phyloP scores from a whole-genome alignment of 2,797 vertebrate genomes.

The Macroramphosus scolopax region DNA sequence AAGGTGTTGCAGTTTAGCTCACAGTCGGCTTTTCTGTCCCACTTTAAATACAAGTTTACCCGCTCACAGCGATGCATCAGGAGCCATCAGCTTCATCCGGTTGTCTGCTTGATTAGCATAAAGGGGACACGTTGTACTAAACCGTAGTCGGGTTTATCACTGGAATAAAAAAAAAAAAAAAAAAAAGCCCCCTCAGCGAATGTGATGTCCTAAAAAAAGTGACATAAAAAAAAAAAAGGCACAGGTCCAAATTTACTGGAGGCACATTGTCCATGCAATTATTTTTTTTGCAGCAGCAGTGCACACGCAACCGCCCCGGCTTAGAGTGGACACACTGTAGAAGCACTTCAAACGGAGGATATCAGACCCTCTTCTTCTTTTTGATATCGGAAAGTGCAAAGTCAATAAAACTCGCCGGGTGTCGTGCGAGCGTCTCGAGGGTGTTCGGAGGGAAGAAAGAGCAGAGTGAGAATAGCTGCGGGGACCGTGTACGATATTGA shows the following conservation, averaged over 20 bases:
- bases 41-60: slow-evolving; percentile 27
- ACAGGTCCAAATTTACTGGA: slow-evolving; percentile 39
- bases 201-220: slow-evolving; percentile 38
- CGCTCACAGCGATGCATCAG: slow-evolving; percentile 32
- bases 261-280: slow-evolving; percentile 31
- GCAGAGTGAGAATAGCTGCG: slow-evolving; percentile 30
- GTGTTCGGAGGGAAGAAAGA: slow-evolving; percentile 13
- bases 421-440: slow-evolving; percentile 30
- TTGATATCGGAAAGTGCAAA: neutral
- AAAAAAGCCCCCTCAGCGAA: slow-evolving; percentile 26
- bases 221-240: slow-evolving; percentile 35
- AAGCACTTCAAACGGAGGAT: slow-evolving; percentile 3
- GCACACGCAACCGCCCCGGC: slow-evolving; percentile 16
- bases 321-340: slow-evolving; percentile 9
- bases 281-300: slow-evolving; percentile 26
- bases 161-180: too few relatives aligned
- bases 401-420: neutral
- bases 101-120: slow-evolving; percentile 27
- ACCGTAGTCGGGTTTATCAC: slow-evolving; percentile 11
- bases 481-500: slow-evolving; percentile 23
- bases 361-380: slow-evolving; percentile 1
- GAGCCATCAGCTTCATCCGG: slow-evolving; percentile 42
- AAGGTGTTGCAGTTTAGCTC: slow-evolving; percentile 36
- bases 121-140: slow-evolving; percentile 27
- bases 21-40: slow-evolving; percentile 38